Percentiles rank a stretch among this genome's conserved stretches.
These are phyloP conservation scores for Tenrec ecaudatus DNA, from an alignment of 2,113 vertebrate species.

Conservation along the genomic window DNA sequence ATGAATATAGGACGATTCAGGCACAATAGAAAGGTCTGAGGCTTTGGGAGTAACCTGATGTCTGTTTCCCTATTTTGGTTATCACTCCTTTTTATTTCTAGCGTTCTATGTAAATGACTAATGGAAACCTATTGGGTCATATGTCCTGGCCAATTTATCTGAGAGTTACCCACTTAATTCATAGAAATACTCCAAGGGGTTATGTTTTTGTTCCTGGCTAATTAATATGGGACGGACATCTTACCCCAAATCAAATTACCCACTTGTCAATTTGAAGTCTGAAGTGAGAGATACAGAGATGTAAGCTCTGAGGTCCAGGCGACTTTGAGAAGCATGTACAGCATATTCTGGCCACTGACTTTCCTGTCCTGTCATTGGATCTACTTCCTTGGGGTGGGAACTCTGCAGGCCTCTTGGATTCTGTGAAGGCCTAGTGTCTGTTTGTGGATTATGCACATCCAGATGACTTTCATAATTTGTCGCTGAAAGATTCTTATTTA, in stretches of 20 bases:
- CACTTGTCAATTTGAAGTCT: neutral
- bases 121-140: neutral
- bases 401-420: neutral
- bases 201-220: neutral
- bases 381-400: neutral
- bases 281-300: neutral
- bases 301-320: neutral
- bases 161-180: no score
- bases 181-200: neutral
- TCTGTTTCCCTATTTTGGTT: neutral
- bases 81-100: neutral
- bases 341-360: neutral
- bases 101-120: neutral
- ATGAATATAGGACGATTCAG: neutral
- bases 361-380: neutral
- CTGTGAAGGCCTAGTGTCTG: neutral
- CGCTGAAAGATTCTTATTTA: neutral
- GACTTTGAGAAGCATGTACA: neutral
- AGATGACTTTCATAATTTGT: neutral
- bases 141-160: neutral
- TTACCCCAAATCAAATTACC: neutral
- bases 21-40: neutral
- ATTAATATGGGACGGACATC: neutral
- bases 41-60: neutral
- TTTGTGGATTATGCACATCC: neutral